Conservation (phyloP, 2,888 invertebrate genomes). For the Danaus chrysippus region DNA sequence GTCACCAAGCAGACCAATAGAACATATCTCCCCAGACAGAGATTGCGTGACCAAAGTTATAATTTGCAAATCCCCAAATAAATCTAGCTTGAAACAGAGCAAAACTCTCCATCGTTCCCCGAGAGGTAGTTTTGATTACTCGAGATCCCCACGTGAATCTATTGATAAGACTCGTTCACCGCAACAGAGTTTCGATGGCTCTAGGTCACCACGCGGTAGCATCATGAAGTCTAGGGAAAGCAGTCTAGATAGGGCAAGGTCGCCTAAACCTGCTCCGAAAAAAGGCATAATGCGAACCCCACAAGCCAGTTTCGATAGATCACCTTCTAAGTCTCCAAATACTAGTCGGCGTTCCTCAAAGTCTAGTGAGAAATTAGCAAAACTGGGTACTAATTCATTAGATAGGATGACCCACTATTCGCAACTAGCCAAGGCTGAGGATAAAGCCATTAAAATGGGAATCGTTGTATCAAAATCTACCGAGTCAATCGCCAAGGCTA, state of each 20-base stretch:
- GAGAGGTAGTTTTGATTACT: slow-evolving; percentile 74
- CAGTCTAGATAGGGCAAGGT: slow-evolving; percentile 65
- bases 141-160: slow-evolving; percentile 76
- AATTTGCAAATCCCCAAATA: slow-evolving; percentile 73
- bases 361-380: slow-evolving; percentile 64
- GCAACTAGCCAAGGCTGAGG: slow-evolving; percentile 71
- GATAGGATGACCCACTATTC: slow-evolving; percentile 74
- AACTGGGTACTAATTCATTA: slow-evolving; percentile 71
- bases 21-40: slow-evolving; percentile 58
- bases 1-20: slow-evolving; percentile 60
- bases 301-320: slow-evolving; percentile 72
- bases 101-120: slow-evolving; percentile 72
- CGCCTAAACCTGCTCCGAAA: slow-evolving; percentile 72
- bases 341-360: slow-evolving; percentile 67
- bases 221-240: slow-evolving; percentile 73
- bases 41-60: slow-evolving; percentile 74
- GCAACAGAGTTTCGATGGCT: slow-evolving; percentile 77
- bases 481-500: slow-evolving; percentile 75
- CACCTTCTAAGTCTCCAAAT: slow-evolving; percentile 69
- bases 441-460: slow-evolving; percentile 74
- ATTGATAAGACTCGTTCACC: slow-evolving; percentile 79
- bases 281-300: slow-evolving; percentile 76
- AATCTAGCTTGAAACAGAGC: slow-evolving; percentile 67
- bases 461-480: slow-evolving; percentile 79
- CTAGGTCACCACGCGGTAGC: slow-evolving; percentile 69